Conservation (phyloP, 2,888 invertebrate species). For the Baronia brevicornis region DNA sequence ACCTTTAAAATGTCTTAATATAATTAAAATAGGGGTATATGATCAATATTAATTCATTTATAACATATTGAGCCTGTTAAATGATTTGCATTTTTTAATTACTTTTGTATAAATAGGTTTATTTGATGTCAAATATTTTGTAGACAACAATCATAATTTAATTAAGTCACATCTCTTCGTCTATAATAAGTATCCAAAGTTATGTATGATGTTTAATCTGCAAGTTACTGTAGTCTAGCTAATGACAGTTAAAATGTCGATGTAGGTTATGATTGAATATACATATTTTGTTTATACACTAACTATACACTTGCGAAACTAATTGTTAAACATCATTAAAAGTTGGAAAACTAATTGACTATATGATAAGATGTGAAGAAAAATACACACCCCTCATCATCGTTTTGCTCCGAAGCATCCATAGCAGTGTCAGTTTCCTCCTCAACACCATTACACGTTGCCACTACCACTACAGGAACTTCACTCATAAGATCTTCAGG, state of each 20-base stretch:
- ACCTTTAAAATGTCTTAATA: too few relatives aligned
- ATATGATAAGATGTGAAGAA: constrained; percentile 8
- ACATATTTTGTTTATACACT: not conserved
- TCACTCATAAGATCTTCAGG: constrained; percentile 46
- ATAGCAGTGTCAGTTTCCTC: constrained; percentile 29
- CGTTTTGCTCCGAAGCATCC: constrained; percentile 39
- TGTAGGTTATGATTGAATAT: too few relatives aligned
- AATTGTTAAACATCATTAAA: too few relatives aligned
- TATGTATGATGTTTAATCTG: too few relatives aligned
- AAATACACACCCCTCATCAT: constrained; percentile 51
- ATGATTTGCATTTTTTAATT: too few relatives aligned
- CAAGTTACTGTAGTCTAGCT: too few relatives aligned
- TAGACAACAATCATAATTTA: not conserved
- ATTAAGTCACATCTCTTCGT: constrained; percentile 1
- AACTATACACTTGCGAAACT: constrained; percentile 9
- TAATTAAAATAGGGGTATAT: too few relatives aligned
- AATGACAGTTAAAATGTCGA: too few relatives aligned
- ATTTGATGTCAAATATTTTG: too few relatives aligned
- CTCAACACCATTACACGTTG: constrained; percentile 59
- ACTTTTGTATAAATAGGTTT: too few relatives aligned
- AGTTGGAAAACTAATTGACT: constrained; percentile 14
- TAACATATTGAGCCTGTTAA: too few relatives aligned
- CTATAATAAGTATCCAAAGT: too few relatives aligned
- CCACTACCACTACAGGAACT: constrained; percentile 53
- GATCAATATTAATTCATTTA: not conserved